These are phyloP conservation scores for Danio rerio DNA, from an alignment of 2,113 vertebrate species.

Conservation along the genomic window GRCz12tu NC_133188.1:32063001-32063500, in stretches of 20 bases:
- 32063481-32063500: slow-evolving; percentile 88
- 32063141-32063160: slow-evolving; percentile 90
- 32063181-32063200: slow-evolving; percentile 82
- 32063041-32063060: slow-evolving; percentile 83
- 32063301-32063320: slow-evolving; percentile 85
- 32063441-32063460: slow-evolving; percentile 90
- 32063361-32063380: slow-evolving; percentile 84
- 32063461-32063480: slow-evolving; percentile 88
- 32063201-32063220: slow-evolving; percentile 85
- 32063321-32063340: slow-evolving; percentile 82
- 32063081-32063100: slow-evolving; percentile 93
- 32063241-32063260: slow-evolving; percentile 86
- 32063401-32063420: slow-evolving; percentile 88
- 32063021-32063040: slow-evolving; percentile 83
- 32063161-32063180: slow-evolving; percentile 85
- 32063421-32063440: slow-evolving; percentile 87
- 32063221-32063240: slow-evolving; percentile 87
- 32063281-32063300: slow-evolving; percentile 84
- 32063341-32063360: slow-evolving; percentile 82
- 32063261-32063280: slow-evolving; percentile 84
- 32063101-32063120: slow-evolving; percentile 89
- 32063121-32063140: slow-evolving; percentile 90
- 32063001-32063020: slow-evolving; percentile 75
- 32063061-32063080: slow-evolving; percentile 87
- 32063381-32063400: slow-evolving; percentile 82